A percentile compares a stretch with the other conserved stretches of the same genome.
phyloP scores from a whole-genome alignment of 1,140 invertebrate species.

The Drosophila guanche region DNA sequence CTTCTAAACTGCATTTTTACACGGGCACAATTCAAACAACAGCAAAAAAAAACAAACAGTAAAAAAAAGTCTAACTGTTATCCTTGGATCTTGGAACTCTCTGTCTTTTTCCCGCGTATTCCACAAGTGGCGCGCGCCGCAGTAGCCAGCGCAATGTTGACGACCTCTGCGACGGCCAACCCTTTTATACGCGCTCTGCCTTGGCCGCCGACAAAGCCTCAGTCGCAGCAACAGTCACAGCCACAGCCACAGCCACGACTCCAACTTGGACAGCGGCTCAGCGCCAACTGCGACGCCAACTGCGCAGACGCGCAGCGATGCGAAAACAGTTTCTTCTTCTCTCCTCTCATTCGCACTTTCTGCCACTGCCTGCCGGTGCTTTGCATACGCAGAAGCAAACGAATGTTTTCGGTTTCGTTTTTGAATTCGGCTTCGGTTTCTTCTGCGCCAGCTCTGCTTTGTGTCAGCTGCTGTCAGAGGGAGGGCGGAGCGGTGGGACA shows the following conservation, averaged over 20 bases:
- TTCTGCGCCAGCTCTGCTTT: background rate
- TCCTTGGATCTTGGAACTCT: constrained; percentile 14
- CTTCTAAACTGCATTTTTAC: constrained; percentile 22
- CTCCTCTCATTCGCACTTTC: constrained; percentile 9
- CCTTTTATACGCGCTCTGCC: constrained; percentile 63
- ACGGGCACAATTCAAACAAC: background rate
- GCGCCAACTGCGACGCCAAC: constrained; percentile 2
- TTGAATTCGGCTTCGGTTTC: too few species aligned
- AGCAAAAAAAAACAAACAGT: constrained; percentile 23
- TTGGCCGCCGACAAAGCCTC: constrained; percentile 8
- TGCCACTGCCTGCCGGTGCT: constrained; percentile 9
- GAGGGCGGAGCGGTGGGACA: constrained; percentile 1
- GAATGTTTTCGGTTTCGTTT: too few species aligned
- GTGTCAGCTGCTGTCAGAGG: background rate
- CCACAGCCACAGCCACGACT: constrained; percentile 10
- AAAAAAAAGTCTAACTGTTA: constrained; percentile 19
- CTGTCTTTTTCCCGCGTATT: constrained; percentile 9
- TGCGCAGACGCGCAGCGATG: constrained; percentile 2
- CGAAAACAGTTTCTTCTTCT: constrained; percentile 7
- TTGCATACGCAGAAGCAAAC: background rate
- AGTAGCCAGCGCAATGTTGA: constrained; percentile 57
- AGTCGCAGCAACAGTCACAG: too few species aligned
- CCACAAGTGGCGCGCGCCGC: constrained; percentile 44
- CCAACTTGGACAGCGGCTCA: constrained; percentile 16
- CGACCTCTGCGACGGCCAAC: constrained; percentile 67